A percentile compares a stretch with the other conserved stretches of the same genome.
These are phyloP conservation scores for Lasaia peninsularis DNA, from an alignment of 1,140 invertebrate species.

Conservation along the genomic window DNA sequence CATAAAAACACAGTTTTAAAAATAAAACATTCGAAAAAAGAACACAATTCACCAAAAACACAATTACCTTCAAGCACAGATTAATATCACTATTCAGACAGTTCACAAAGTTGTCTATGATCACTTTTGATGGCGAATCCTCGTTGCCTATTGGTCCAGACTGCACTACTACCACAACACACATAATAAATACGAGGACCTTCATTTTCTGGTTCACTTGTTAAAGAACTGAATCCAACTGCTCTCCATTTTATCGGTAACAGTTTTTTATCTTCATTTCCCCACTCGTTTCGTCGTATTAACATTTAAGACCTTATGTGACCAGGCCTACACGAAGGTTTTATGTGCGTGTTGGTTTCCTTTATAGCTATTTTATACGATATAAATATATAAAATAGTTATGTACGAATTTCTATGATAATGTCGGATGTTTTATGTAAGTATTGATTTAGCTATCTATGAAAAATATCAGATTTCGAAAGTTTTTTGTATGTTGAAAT, in stretches of 20 bases:
- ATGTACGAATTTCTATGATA: not conserved
- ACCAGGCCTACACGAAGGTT: not conserved
- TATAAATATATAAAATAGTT: conserved; percentile 13
- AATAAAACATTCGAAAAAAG: conserved; percentile 8
- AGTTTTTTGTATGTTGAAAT: not conserved
- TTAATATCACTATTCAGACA: conserved; percentile 62
- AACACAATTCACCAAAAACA: conserved; percentile 18
- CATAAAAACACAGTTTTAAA: too few relatives aligned
- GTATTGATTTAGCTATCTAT: not conserved
- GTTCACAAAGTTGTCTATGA: conserved; percentile 52
- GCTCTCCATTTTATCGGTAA: conserved; percentile 51
- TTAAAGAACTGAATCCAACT: conserved; percentile 52
- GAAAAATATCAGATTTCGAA: not conserved
- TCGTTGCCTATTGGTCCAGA: conserved; percentile 46
- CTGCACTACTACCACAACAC: conserved; percentile 36
- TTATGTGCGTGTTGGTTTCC: not conserved
- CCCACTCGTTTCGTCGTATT: conserved; percentile 62
- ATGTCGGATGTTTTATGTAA: not conserved
- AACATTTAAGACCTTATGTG: conserved; percentile 49
- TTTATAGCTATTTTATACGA: conserved; percentile 34
- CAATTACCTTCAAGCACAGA: conserved; percentile 64
- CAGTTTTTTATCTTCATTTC: conserved; percentile 68
- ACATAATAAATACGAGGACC: conserved; percentile 47
- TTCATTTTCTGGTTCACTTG: conserved; percentile 55
- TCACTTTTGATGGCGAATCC: conserved; percentile 44